These are phyloP conservation scores for Mactra quadrangularis DNA, from an alignment of 1,140 invertebrate species.

Conservation along the genomic window DNA sequence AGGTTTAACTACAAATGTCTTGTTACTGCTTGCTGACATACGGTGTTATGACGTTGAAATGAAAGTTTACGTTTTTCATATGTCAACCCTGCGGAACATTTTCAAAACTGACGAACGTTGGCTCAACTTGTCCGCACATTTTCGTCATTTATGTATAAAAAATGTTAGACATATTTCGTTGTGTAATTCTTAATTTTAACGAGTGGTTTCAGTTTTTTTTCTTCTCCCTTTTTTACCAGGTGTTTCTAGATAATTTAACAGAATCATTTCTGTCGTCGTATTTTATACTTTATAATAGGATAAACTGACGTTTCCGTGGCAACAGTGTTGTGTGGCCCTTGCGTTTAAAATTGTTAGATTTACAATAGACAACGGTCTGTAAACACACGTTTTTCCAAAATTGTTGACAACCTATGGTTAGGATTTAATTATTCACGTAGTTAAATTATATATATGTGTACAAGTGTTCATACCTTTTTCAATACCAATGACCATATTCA, in stretches of 20 bases:
- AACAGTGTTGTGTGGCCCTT: no score
- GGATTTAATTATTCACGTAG: no score
- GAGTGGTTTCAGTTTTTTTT: background rate
- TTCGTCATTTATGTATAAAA: conserved; percentile 9
- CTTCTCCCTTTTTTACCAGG: conserved; percentile 3
- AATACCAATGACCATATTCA: no score
- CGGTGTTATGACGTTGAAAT: conserved; percentile 54
- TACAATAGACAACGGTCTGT: no score
- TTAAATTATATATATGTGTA: no score
- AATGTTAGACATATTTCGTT: background rate
- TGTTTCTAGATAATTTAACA: conserved; percentile 9
- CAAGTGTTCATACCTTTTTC: no score
- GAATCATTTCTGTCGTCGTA: conserved; percentile 3
- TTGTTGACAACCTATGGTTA: no score
- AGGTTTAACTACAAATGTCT: conserved; percentile 33
- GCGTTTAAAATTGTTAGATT: no score
- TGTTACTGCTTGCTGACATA: conserved; percentile 19
- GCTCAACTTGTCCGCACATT: conserved; percentile 29
- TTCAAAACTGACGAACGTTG: conserved; percentile 3
- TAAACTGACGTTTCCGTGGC: no score
- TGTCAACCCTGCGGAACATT: conserved; percentile 9
- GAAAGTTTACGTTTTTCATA: conserved; percentile 50
- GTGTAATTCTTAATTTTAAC: background rate
- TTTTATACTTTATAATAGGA: no score
- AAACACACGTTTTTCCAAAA: no score